Percentiles rank a stretch among this genome's conserved stretches.
These are phyloP conservation scores for Morone chrysops DNA, from an alignment of 2,113 vertebrate species.

Conservation along the genomic window DNA sequence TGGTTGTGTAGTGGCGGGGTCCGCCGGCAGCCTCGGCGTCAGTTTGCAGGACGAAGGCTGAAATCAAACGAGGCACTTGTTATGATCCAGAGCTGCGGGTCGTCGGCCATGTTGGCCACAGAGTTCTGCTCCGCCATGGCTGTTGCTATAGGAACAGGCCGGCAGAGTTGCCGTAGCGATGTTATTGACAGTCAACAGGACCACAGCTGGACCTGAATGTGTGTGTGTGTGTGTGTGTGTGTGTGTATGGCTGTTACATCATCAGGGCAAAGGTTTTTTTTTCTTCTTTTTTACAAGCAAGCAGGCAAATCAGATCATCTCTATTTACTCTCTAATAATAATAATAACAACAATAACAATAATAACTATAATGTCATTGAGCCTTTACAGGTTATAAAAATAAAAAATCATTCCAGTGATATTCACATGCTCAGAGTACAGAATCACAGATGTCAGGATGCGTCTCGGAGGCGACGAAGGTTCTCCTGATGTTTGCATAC, in stretches of 20 bases:
- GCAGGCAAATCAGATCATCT: constrained; percentile 62
- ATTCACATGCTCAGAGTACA: constrained; percentile 75
- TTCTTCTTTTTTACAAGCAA: constrained; percentile 58
- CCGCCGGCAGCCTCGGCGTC: constrained; percentile 10
- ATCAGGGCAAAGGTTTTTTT: constrained; percentile 22
- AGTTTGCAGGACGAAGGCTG: constrained; percentile 47
- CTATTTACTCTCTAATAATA: constrained; percentile 49
- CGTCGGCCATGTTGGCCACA: constrained; percentile 12
- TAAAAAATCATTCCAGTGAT: constrained; percentile 77
- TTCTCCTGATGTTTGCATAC: constrained; percentile 63
- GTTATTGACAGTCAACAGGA: constrained; percentile 36
- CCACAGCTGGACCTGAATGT: constrained; percentile 56
- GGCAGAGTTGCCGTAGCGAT: constrained; percentile 45
- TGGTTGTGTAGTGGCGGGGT: background rate
- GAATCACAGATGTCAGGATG: background rate
- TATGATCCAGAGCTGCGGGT: constrained; percentile 64
- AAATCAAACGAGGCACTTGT: constrained; percentile 77
- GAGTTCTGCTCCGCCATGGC: constrained; percentile 29
- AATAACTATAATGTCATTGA: constrained; percentile 20
- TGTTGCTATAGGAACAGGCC: constrained; percentile 48
- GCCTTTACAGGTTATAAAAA: constrained; percentile 74
- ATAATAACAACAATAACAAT: constrained; percentile 13
- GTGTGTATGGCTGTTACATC: constrained; percentile 62
- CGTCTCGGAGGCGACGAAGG: background rate
- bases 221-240: constrained; percentile 30